Base-by-base conservation (phyloP, 2,888 invertebrate species). In the Liodrosophila aerea region DNA sequence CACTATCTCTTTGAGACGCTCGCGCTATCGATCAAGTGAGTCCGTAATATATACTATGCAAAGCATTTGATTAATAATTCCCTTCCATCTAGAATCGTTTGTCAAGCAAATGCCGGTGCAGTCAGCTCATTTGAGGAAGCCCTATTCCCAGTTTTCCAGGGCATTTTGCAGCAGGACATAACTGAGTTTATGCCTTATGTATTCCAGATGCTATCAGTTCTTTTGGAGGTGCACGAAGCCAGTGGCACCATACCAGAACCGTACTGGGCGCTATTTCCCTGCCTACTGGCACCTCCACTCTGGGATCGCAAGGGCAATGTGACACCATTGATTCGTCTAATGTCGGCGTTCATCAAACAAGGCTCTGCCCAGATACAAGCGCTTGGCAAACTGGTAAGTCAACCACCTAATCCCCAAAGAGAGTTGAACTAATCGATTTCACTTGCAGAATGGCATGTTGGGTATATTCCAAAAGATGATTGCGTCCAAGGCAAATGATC, bases 181-280 rank as follows among this genome's bases (percentile, higher is more conserved):
- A 18, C 92, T 93, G 99, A 99, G 90, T 98, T 99, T 91, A 96
- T 98, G 91, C 99, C 99, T 0, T 99, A 99, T 90, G 97, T 98
- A 41, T 98, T 99, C 90, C 99, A 99, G 95, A 94, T 99, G 91
- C 91, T 99, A 34, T 97, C 98, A 0, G 91, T 98, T 13, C 91
- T 98, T 54, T 92, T 99, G 91, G 98, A 98, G 90, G 90, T 95
- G 60, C 93, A 94, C 45, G 87, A 80, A 46, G 85, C 76, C 12
- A 89, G 89, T 1, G 90, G 89, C 4, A 89, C 92, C 18, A 92
- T 94, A 62, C 95, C 97, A 11, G 95, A 94, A 54, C 93, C 95
- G 0, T 99, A 99, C 91, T 94, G 96, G 91, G 94, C 94, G 2
- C 91, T 99, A 51, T 94, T 99, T 85, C 97, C 98, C 0, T 97